These are phyloP conservation scores for Drosophila mercatorum DNA, from an alignment of 2,888 invertebrate species.

Conservation along the genomic window DNA sequence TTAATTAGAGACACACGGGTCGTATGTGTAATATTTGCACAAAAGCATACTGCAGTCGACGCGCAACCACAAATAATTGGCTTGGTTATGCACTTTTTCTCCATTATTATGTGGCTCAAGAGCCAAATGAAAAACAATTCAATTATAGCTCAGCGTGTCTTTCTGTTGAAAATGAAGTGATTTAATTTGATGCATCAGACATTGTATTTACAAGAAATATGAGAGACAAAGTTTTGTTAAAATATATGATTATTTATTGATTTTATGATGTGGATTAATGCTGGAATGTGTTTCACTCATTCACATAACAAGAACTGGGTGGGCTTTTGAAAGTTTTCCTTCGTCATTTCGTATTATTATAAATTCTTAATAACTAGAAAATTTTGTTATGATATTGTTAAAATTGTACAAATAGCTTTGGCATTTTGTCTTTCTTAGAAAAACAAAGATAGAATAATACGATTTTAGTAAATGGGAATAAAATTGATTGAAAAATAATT, in stretches of 20 bases:
- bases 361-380: background rate
- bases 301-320: background rate
- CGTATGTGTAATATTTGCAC: slow-evolving; percentile 44
- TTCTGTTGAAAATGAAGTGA: background rate
- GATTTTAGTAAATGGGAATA: background rate
- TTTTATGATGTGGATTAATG: background rate
- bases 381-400: background rate
- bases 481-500: background rate
- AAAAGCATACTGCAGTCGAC: slow-evolving; percentile 11
- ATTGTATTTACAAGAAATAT: background rate
- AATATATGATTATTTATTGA: background rate
- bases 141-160: slow-evolving; percentile 14
- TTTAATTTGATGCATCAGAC: background rate
- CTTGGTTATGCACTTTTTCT: slow-evolving; percentile 26
- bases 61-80: slow-evolving; percentile 55
- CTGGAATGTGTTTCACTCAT: background rate
- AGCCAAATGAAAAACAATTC: slow-evolving; percentile 44
- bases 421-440: no score
- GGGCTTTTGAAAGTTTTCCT: background rate
- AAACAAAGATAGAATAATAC: background rate
- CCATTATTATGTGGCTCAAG: slow-evolving; percentile 9
- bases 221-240: background rate
- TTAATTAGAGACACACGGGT: slow-evolving; percentile 71
- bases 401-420: background rate
- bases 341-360: background rate